Percentiles rank a stretch among this genome's conserved stretches.
These are phyloP conservation scores for Recurvirostra avosetta DNA, from an alignment of 2,113 vertebrate genomes.

Conservation along the genomic window DNA sequence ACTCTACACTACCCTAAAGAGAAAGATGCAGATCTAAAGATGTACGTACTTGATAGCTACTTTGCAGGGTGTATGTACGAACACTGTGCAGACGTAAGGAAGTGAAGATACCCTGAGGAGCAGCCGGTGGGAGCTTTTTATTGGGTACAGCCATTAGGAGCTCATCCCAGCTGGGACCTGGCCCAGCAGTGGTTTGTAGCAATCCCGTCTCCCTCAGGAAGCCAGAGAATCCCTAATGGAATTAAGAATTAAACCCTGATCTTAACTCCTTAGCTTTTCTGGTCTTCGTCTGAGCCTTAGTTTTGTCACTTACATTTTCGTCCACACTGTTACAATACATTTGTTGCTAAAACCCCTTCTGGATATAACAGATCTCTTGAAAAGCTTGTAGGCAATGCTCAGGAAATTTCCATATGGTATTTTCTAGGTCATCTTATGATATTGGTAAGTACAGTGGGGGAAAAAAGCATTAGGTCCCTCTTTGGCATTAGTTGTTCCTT, in stretches of 20 bases:
- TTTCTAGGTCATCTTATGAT: background rate
- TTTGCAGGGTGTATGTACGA: background rate
- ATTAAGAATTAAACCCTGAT: background rate
- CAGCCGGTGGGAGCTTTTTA: background rate
- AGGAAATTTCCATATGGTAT: background rate
- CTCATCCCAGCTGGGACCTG: background rate
- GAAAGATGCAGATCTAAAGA: background rate
- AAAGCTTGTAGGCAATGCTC: background rate
- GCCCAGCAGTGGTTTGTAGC: background rate
- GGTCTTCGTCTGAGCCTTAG: background rate
- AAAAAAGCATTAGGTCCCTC: background rate
- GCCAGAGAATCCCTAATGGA: background rate
- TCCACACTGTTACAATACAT: background rate
- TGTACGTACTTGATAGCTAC: background rate
- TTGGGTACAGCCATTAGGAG: background rate
- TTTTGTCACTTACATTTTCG: background rate
- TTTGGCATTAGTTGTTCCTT: background rate
- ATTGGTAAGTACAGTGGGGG: background rate
- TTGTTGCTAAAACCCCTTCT: background rate
- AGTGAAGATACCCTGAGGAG: background rate
- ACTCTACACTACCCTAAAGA: background rate
- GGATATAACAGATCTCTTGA: background rate
- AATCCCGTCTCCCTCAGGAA: background rate
- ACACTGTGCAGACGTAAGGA: background rate
- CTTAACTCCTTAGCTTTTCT: background rate